Evolutionary conservation across 2,113 vertebrate species (phyloP).

Genomic region (Gymnogyps californianus): DNA sequence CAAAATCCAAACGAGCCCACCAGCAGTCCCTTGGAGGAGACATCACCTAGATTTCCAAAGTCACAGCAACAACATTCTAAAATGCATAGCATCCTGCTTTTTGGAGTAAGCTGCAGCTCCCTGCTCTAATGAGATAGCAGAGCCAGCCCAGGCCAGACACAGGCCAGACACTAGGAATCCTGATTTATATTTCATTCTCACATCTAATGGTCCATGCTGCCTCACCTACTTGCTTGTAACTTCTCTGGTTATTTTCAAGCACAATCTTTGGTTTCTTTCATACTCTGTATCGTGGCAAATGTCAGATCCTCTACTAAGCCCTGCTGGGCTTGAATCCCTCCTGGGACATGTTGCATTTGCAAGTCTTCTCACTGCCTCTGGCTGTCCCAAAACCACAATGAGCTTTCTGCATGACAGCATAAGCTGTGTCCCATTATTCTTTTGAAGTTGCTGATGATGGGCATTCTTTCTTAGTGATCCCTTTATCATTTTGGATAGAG

Average conservation of each 20-base stretch:
- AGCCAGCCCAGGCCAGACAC: not conserved
- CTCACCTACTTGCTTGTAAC: not conserved
- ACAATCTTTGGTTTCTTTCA: not conserved
- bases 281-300: not conserved
- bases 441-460: conserved; percentile 2
- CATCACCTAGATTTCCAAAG: not conserved
- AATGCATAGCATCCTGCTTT: not conserved
- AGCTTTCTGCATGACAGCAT: not conserved
- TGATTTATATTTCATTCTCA: not conserved
- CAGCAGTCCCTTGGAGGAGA: not conserved
- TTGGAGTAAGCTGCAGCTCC: not conserved
- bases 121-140: not conserved
- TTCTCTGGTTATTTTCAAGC: not conserved
- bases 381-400: not conserved
- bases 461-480: not conserved
- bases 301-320: not conserved
- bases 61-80: not conserved
- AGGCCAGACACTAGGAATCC: not conserved
- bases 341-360: not conserved
- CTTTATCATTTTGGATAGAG: conserved; percentile 12
- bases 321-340: not conserved
- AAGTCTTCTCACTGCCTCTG: not conserved
- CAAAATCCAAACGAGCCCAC: not conserved
- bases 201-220: not conserved
- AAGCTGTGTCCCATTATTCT: not conserved